Evolutionary conservation across 1,140 invertebrate species (phyloP).

Genomic region (Probaryconus sp.): DNA sequence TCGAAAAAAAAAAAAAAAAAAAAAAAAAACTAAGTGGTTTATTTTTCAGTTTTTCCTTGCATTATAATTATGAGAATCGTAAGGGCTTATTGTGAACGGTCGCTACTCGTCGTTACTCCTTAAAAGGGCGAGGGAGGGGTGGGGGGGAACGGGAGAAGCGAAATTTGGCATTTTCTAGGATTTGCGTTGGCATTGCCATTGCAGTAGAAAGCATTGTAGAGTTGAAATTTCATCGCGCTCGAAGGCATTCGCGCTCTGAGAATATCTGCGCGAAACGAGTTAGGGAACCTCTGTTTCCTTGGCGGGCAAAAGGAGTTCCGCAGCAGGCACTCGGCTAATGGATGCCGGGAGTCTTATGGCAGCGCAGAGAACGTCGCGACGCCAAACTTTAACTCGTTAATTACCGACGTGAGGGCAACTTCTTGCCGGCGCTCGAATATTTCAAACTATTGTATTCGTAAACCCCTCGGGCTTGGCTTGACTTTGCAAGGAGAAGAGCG

Average conservation of each 20-base stretch:
- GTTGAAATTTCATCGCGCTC: conserved; percentile 61
- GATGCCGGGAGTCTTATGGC: conserved; percentile 75
- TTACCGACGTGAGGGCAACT: conserved; percentile 78
- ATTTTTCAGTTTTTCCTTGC: too few relatives aligned
- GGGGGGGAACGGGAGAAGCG: conserved; percentile 34
- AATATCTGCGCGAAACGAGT: conserved; percentile 62
- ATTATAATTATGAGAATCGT: too few relatives aligned
- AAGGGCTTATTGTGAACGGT: too few relatives aligned
- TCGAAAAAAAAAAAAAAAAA: too few relatives aligned
- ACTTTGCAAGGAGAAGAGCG: conserved; percentile 57
- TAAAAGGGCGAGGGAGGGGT: conserved; percentile 29
- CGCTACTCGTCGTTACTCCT: conserved; percentile 4
- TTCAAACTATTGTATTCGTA: conserved; percentile 79
- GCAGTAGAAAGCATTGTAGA: conserved; percentile 50
- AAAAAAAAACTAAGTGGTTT: too few relatives aligned
- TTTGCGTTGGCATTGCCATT: conserved; percentile 42
- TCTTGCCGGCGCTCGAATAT: conserved; percentile 78
- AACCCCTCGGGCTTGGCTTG: conserved; percentile 70
- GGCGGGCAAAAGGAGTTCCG: conserved; percentile 77
- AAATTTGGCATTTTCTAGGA: conserved; percentile 61
- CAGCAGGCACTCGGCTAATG: conserved; percentile 77
- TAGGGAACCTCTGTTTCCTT: conserved; percentile 73
- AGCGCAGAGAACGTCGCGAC: conserved; percentile 69
- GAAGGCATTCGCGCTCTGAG: conserved; percentile 54
- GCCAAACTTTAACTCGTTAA: conserved; percentile 80